phyloP scores from a whole-genome alignment of 2,113 vertebrate genomes.

The Glaucidium brasilianum region DNA sequence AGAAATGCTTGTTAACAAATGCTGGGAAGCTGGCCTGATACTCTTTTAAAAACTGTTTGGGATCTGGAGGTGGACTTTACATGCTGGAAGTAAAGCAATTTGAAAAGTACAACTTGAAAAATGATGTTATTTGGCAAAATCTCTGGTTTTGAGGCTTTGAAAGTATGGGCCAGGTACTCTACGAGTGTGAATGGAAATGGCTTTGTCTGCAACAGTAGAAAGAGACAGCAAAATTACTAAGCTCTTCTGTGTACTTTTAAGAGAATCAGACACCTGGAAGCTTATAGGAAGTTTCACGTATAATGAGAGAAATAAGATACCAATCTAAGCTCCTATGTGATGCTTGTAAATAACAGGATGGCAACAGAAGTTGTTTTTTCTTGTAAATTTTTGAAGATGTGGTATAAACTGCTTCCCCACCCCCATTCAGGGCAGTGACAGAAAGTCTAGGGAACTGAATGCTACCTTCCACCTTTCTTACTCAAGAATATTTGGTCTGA shows the following conservation, averaged over 20 bases:
- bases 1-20: neutral
- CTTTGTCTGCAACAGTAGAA: neutral
- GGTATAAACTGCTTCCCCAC: neutral
- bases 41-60: neutral
- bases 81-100: neutral
- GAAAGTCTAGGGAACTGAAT: neutral
- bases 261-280: neutral
- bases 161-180: neutral
- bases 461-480: neutral
- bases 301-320: neutral
- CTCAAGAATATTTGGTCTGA: neutral
- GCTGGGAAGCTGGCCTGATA: neutral
- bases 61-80: neutral
- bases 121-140: neutral
- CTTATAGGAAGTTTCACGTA: neutral
- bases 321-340: neutral
- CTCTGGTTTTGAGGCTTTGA: neutral
- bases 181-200: neutral
- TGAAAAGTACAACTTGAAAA: neutral
- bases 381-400: neutral
- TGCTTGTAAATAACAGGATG: neutral
- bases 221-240: neutral
- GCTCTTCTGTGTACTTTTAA: neutral
- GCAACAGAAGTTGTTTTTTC: neutral
- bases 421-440: neutral